phyloP scores from a whole-genome alignment of 2,113 vertebrate species.

The Trogon surrucura region DNA sequence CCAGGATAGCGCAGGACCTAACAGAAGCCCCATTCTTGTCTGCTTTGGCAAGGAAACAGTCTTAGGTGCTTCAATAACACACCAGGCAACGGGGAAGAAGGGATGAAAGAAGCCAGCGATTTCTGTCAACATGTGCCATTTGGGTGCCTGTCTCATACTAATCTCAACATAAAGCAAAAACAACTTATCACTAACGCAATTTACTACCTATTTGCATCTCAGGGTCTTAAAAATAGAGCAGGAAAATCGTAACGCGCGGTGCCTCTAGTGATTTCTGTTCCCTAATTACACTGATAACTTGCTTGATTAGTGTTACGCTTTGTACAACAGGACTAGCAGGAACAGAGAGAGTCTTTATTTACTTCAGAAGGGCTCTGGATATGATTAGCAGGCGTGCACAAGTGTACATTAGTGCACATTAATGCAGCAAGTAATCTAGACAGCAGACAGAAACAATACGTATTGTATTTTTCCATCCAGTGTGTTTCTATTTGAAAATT shows the following conservation, averaged over 20 bases:
- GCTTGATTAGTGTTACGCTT: slow-evolving; percentile 55
- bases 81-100: neutral
- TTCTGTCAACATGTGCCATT: neutral
- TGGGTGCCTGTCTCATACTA: neutral
- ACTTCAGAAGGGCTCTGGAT: slow-evolving; percentile 53
- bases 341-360: slow-evolving; percentile 52
- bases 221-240: slow-evolving; percentile 58
- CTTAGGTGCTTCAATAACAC: slow-evolving; percentile 22
- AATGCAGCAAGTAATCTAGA: slow-evolving; percentile 52
- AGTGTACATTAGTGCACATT: slow-evolving; percentile 54
- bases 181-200: slow-evolving; percentile 34
- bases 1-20: neutral
- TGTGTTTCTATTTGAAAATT: slow-evolving; percentile 47
- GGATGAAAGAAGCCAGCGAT: neutral
- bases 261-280: slow-evolving; percentile 49
- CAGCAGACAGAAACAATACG: slow-evolving; percentile 51
- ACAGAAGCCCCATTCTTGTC: slow-evolving; percentile 35
- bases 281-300: slow-evolving; percentile 64
- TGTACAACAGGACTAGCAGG: slow-evolving; percentile 44
- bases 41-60: slow-evolving; percentile 33
- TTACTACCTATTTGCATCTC: slow-evolving; percentile 61
- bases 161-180: slow-evolving; percentile 35
- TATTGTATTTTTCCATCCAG: slow-evolving; percentile 21
- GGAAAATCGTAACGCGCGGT: slow-evolving; percentile 24
- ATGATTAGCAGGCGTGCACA: slow-evolving; percentile 65